phyloP scores from a whole-genome alignment of 64 coral and sea anemone species.

The Astreopora myriophthalma region DNA sequence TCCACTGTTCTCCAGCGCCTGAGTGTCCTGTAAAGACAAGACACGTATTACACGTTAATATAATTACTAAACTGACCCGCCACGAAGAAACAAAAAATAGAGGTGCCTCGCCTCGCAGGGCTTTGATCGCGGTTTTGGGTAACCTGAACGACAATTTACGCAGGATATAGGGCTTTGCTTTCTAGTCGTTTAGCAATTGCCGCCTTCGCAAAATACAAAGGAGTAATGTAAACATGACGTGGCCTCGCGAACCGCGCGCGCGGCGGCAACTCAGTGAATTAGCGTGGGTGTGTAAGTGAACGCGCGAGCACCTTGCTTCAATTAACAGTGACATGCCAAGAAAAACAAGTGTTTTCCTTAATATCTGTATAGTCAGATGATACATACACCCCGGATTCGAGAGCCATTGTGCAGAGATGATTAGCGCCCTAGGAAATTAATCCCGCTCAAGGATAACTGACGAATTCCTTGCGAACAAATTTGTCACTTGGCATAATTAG shows the following conservation, averaged over 20 bases:
- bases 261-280: not conserved
- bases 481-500: not conserved
- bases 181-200: not conserved
- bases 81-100: not conserved
- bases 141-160: not conserved
- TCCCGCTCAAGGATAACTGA: not conserved
- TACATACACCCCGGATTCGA: not conserved
- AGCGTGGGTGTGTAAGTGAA: conserved; percentile 1
- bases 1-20: conserved; percentile 34
- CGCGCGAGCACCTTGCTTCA: conserved; percentile 1
- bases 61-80: not conserved
- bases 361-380: not conserved
- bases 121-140: not conserved
- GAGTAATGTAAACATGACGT: not conserved
- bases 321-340: conserved; percentile 27
- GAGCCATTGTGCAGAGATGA: conserved; percentile 17
- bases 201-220: conserved; percentile 7
- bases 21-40: not conserved
- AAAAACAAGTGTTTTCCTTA: conserved; percentile 28
- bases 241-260: not conserved
- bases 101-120: not conserved
- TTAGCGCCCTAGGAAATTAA: not conserved
- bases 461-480: conserved; percentile 19
- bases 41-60: not conserved
- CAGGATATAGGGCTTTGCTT: conserved; percentile 11